A percentile compares a stretch with the other conserved stretches of the same genome.
Evolutionary conservation across 2,888 invertebrate genomes (phyloP).

Genomic region (Agrenia bidenticulata): DNA sequence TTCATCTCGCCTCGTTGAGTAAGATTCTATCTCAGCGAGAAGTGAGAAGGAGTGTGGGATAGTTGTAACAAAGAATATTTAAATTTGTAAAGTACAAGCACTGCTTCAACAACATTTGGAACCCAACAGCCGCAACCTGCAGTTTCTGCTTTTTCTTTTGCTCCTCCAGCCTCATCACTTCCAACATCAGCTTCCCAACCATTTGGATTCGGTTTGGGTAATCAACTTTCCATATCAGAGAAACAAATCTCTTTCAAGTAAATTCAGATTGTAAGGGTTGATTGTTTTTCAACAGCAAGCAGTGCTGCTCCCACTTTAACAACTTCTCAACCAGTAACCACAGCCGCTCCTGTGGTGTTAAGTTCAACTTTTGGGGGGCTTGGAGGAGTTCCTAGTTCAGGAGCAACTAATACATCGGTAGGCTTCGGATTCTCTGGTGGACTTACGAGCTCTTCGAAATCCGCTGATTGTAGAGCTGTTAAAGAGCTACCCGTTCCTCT

Average conservation of each 20-base stretch:
- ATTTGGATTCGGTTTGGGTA: neutral
- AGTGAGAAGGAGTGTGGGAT: too few relatives aligned
- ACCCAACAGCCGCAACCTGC: neutral
- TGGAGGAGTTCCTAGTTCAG: constrained; percentile 20
- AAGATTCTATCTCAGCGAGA: too few relatives aligned
- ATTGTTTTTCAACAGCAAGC: too few relatives aligned
- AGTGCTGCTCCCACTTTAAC: too few relatives aligned
- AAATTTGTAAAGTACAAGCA: neutral
- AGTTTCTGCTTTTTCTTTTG: neutral
- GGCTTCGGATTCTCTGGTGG: constrained; percentile 3
- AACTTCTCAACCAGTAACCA: too few relatives aligned
- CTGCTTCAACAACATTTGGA: neutral
- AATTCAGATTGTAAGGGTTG: too few relatives aligned
- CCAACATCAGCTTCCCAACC: neutral
- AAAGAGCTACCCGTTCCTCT: constrained; percentile 27
- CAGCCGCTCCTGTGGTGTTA: neutral
- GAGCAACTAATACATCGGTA: neutral
- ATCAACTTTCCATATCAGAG: too few relatives aligned
- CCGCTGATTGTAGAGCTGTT: constrained; percentile 7
- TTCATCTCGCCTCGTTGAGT: too few relatives aligned
- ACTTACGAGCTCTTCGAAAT: constrained; percentile 9
- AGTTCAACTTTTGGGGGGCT: constrained; percentile 18
- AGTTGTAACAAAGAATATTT: too few relatives aligned
- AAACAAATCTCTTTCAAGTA: too few relatives aligned
- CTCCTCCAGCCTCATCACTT: neutral